Conservation (phyloP, 2,888 invertebrate genomes). For the Alloscopus bannaensis region DNA sequence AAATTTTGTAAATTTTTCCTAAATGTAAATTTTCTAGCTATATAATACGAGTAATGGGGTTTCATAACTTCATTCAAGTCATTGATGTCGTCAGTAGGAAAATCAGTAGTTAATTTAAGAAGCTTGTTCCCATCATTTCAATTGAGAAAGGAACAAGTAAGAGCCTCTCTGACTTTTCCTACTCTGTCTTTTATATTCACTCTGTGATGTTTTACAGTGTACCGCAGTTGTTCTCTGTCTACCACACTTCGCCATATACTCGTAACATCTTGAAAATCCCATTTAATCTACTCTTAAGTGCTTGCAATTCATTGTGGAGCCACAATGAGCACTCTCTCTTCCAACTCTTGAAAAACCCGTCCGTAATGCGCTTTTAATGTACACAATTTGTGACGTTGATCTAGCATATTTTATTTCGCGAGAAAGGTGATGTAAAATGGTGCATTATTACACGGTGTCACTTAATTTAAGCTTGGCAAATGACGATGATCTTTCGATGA, state of each 20-base stretch:
- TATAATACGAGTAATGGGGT: no score
- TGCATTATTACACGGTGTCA: slow-evolving; percentile 33
- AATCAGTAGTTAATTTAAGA: no score
- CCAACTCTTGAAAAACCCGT: background rate
- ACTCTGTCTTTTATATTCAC: no score
- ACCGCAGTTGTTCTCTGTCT: background rate
- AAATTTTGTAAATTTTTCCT: no score
- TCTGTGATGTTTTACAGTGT: background rate
- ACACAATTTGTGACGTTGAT: background rate
- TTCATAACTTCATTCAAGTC: no score
- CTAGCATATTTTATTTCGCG: slow-evolving; percentile 32
- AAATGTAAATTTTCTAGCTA: no score
- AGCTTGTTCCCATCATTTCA: no score
- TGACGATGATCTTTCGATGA: slow-evolving; percentile 46
- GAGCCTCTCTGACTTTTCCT: no score
- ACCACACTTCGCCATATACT: no score
- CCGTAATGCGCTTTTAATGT: background rate
- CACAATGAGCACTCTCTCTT: background rate
- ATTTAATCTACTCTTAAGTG: slow-evolving; percentile 27
- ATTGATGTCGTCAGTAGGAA: no score
- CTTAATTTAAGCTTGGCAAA: slow-evolving; percentile 35
- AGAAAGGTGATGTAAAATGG: slow-evolving; percentile 36
- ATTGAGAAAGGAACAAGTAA: no score
- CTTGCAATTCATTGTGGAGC: slow-evolving; percentile 10
- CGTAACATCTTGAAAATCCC: slow-evolving; percentile 10